These are phyloP conservation scores for Orthosia incerta DNA, from an alignment of 2,888 invertebrate genomes.

Conservation along the genomic window DNA sequence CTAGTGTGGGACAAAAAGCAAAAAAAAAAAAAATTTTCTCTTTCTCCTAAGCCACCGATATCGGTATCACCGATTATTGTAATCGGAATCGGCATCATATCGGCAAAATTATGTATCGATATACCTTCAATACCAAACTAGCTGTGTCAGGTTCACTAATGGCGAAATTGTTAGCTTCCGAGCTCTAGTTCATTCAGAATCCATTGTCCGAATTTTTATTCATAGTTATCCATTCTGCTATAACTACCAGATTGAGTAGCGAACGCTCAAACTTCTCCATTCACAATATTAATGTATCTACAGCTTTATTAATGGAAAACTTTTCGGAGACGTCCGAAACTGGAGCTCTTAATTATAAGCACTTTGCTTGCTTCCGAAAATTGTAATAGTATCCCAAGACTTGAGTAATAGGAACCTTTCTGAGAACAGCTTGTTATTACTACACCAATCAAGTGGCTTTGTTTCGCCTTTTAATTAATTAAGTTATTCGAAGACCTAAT, in stretches of 20 bases:
- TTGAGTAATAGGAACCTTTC: conserved; percentile 6
- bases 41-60: no score
- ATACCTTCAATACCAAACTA: background rate
- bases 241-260: background rate
- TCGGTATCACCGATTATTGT: no score
- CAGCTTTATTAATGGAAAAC: conserved; percentile 9
- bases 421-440: conserved; percentile 19
- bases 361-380: conserved; percentile 32
- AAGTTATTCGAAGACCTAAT: background rate
- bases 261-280: background rate
- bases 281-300: conserved; percentile 30
- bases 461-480: background rate
- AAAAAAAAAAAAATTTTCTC: no score
- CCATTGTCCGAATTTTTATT: conserved; percentile 8
- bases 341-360: conserved; percentile 44
- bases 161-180: background rate
- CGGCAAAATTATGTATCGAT: no score
- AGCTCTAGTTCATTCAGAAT: background rate
- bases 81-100: no score
- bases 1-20: no score
- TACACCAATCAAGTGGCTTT: background rate
- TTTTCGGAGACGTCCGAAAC: conserved; percentile 2
- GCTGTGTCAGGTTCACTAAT: background rate
- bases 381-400: conserved; percentile 25
- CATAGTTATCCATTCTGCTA: conserved; percentile 4